Evolutionary conservation across 2,113 vertebrate genomes (phyloP), one percentile per base, ranked within the genome.

Genomic region (Pogona vitticeps): DNA sequence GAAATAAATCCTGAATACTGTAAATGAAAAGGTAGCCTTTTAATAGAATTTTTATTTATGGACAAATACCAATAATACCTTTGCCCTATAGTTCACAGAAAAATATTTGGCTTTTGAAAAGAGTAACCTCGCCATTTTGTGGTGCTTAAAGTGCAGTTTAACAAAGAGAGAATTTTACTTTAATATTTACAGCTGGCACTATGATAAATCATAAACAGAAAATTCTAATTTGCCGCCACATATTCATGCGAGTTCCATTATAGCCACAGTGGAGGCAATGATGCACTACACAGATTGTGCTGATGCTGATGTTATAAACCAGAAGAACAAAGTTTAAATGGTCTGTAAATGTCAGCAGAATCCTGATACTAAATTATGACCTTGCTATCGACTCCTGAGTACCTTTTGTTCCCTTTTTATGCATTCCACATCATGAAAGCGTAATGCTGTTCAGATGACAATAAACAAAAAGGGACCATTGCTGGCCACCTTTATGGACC

Each of bases 301-400:
- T 95, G 94, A 95, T 93, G 91, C 88, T 93, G 89, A 90, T 0
- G 86, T 93, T 94, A 89, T 89, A 92, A 90, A 93, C 83, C 75
- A 91, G 85, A 93, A 91, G 90, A 95, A 92, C 91, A 93, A 94
- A 93, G 91, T 94, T 94, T 91, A 94, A 95, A 93, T 91, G 94
- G 88, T 94, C 88, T 93, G 92, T 92, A 95, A 95, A 95, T 94
- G 94, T 95, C 94, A 95, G 92, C 92, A 94, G 91, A 95, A 94
- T 95, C 80, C 61, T 87, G 84, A 85, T 86, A 90, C 85, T 93
- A 94, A 95, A 94, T 94, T 91, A 93, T 94, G 94, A 92, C 94
- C 92, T 94, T 94, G 88, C 90, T 86, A 84, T 93, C 91, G 93
- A 94, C 91, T 94, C 80, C 83, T 86, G 77, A 88, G 76, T 89